These are phyloP conservation scores for Amblyjoppa fuscipennis DNA, from an alignment of 2,888 invertebrate species.

Conservation along the genomic window DNA sequence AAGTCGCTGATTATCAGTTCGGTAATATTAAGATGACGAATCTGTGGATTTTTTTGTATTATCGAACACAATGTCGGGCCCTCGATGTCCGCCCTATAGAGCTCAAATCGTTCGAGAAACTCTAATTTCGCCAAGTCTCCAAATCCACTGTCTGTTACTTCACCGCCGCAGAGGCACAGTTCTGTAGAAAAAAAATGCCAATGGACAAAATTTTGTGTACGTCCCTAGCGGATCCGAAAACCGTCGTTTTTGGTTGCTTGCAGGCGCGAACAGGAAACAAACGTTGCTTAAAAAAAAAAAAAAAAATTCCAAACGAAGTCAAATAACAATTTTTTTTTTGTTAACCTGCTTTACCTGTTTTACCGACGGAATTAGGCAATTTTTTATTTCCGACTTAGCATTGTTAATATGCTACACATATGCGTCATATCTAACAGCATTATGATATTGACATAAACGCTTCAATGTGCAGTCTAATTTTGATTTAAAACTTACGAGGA, in stretches of 20 bases:
- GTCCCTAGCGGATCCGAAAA: neutral
- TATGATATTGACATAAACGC: no score
- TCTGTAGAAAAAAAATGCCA: constrained; percentile 87
- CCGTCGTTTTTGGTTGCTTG: neutral
- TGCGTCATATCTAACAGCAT: no score
- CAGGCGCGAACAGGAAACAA: no score
- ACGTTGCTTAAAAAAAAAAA: no score
- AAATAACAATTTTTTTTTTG: no score
- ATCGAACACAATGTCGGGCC: neutral
- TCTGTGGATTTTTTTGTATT: neutral
- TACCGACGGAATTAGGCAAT: no score
- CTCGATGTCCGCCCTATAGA: neutral
- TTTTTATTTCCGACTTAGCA: no score
- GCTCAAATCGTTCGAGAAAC: constrained; percentile 88
- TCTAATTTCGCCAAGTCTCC: constrained; percentile 88
- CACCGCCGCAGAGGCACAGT: constrained; percentile 91
- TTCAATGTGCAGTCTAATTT: no score
- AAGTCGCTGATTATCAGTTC: constrained; percentile 83
- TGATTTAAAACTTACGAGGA: no score
- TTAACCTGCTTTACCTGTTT: no score
- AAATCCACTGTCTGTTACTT: constrained; percentile 87
- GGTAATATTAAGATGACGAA: constrained; percentile 46
- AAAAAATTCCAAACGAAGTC: no score
- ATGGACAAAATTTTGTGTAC: neutral
- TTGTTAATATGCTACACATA: no score